phyloP scores from a whole-genome alignment of 2,888 invertebrate genomes.

The Hermaeophaga mercurialis region DNA sequence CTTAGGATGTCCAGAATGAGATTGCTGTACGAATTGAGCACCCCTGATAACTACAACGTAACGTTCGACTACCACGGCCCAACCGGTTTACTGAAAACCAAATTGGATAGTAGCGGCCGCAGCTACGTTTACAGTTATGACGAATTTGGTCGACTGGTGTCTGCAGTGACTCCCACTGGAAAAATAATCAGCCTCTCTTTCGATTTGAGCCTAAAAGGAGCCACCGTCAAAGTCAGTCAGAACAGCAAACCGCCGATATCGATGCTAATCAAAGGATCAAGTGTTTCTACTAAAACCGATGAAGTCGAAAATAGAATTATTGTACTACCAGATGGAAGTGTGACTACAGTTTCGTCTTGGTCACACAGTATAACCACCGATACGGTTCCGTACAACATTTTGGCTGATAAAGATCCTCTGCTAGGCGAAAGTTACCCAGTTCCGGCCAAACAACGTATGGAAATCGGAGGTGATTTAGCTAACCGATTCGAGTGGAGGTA shows the following conservation, averaged over 20 bases:
- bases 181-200: slow-evolving; percentile 86
- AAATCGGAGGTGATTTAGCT: slow-evolving; percentile 87
- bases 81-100: slow-evolving; percentile 85
- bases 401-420: slow-evolving; percentile 86
- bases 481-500: slow-evolving; percentile 94
- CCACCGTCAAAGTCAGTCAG: slow-evolving; percentile 82
- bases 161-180: slow-evolving; percentile 94
- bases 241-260: slow-evolving; percentile 83
- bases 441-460: slow-evolving; percentile 87
- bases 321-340: slow-evolving; percentile 81
- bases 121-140: slow-evolving; percentile 95
- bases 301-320: slow-evolving; percentile 83
- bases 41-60: slow-evolving; percentile 92
- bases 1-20: slow-evolving; percentile 91
- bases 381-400: slow-evolving; percentile 86
- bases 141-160: slow-evolving; percentile 88
- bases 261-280: slow-evolving; percentile 85
- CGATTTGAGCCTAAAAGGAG: slow-evolving; percentile 89
- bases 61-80: slow-evolving; percentile 93
- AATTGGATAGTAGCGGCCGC: slow-evolving; percentile 86
- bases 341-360: slow-evolving; percentile 82
- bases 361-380: slow-evolving; percentile 88
- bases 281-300: slow-evolving; percentile 80
- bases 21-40: slow-evolving; percentile 86
- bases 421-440: slow-evolving; percentile 87